Conservation (phyloP, 2,113 vertebrate species). For the Neomonachus schauinslandi region DNA sequence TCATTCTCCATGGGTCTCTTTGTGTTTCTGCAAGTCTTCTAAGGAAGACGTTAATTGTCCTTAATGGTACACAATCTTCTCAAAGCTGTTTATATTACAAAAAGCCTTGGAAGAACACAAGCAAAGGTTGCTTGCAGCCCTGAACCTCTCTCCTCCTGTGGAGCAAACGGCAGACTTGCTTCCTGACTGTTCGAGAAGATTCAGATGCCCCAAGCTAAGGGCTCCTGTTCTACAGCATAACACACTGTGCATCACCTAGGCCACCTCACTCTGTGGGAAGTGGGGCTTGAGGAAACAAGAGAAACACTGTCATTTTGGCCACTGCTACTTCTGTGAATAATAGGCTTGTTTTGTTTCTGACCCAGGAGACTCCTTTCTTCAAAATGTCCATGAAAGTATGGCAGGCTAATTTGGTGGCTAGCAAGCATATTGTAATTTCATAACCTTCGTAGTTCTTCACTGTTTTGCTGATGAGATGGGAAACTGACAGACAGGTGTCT, state of each 20-base stretch:
- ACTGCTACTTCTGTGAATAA: neutral
- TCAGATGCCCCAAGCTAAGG: neutral
- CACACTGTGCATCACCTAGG: neutral
- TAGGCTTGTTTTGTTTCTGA: neutral
- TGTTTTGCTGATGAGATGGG: neutral
- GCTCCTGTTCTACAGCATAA: neutral
- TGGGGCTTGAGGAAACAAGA: neutral
- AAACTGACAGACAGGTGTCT: neutral
- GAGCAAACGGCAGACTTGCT: neutral
- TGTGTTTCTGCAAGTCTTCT: neutral
- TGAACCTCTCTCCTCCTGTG: neutral
- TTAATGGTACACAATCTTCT: neutral
- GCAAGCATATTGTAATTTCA: neutral
- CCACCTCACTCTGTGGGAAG: neutral
- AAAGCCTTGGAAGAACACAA: neutral
- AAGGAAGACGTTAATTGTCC: neutral
- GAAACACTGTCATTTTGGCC: neutral
- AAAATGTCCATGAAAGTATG: neutral
- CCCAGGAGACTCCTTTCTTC: neutral
- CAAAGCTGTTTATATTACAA: neutral
- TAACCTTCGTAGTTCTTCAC: neutral
- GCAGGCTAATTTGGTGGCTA: neutral
- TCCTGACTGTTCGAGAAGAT: neutral
- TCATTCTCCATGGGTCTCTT: neutral
- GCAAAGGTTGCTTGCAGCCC: neutral